These are phyloP conservation scores for Odontocerum albicorne DNA, from an alignment of 2,888 invertebrate species.

Conservation along the genomic window DNA sequence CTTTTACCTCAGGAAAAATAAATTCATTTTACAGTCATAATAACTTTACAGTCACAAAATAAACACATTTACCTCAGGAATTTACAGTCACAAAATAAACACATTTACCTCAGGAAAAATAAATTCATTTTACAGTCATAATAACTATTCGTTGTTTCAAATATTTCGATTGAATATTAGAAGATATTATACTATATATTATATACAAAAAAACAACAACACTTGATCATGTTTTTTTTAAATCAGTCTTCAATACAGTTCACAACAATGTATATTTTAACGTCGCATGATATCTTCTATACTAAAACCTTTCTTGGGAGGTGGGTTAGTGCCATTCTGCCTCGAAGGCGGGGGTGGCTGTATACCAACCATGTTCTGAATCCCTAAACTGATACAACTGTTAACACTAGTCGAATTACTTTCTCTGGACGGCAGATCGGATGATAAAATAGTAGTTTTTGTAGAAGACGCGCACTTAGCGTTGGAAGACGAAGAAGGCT, in stretches of 20 bases:
- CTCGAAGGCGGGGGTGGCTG: conserved; percentile 60
- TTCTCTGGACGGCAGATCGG: conserved; percentile 9
- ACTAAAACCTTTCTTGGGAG: conserved; percentile 82
- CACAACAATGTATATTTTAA: conserved; percentile 49
- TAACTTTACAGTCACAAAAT: too few species aligned
- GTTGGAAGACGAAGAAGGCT: conserved; percentile 49
- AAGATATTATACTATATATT: too few species aligned
- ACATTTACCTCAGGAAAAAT: background rate
- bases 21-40: too few species aligned
- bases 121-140: too few species aligned
- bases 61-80: background rate
- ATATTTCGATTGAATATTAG: too few species aligned
- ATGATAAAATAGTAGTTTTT: conserved; percentile 6
- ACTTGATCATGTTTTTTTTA: too few species aligned
- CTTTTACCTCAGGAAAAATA: background rate
- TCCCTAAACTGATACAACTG: conserved; percentile 51
- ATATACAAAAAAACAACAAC: background rate
- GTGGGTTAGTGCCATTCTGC: conserved; percentile 39
- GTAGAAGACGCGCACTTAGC: conserved; percentile 45
- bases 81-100: too few species aligned
- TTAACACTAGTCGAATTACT: conserved; percentile 41
- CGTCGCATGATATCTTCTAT: conserved; percentile 91
- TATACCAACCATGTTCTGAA: conserved; percentile 57
- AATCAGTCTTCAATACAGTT: conserved; percentile 26
- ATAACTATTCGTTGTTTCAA: too few species aligned